A percentile compares a stretch with the other conserved stretches of the same genome.
Evolutionary conservation across 1,140 invertebrate species (phyloP).

Genomic region (Zaprionus vittiger): DNA sequence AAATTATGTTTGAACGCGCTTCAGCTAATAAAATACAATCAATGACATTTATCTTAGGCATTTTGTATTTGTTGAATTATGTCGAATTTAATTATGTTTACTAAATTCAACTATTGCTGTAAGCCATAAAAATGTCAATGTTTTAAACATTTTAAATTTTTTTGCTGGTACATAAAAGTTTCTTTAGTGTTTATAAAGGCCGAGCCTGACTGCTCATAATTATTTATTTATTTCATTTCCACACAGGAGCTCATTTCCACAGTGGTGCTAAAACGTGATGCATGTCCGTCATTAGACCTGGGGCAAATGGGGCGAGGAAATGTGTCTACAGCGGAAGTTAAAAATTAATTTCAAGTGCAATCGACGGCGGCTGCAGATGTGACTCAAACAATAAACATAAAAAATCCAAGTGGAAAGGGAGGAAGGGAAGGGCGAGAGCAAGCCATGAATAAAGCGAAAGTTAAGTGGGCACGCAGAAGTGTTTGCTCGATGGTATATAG

Average conservation of each 20-base stretch:
- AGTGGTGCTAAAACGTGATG: slow-evolving; percentile 63
- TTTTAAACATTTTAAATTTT: slow-evolving; percentile 11
- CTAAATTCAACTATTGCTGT: slow-evolving; percentile 2
- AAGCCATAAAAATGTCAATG: not conserved
- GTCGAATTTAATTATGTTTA: slow-evolving; percentile 11
- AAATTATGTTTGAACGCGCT: not conserved
- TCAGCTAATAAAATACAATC: not conserved
- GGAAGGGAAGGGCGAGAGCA: too few species aligned
- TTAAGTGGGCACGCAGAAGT: slow-evolving; percentile 57
- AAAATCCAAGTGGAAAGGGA: slow-evolving; percentile 43
- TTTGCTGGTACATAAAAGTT: not conserved
- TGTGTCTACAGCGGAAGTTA: slow-evolving; percentile 67
- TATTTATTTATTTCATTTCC: slow-evolving; percentile 67
- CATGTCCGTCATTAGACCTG: slow-evolving; percentile 68
- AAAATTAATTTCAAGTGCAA: slow-evolving; percentile 79
- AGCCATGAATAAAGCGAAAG: slow-evolving; percentile 67
- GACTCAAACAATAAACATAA: slow-evolving; percentile 79
- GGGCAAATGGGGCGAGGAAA: slow-evolving; percentile 48
- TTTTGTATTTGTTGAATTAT: slow-evolving; percentile 3
- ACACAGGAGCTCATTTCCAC: slow-evolving; percentile 44
- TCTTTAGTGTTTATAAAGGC: not conserved
- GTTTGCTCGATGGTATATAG: slow-evolving; percentile 1
- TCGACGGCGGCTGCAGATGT: slow-evolving; percentile 59
- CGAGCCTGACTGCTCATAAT: slow-evolving; percentile 68
- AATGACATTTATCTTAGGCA: not conserved